A percentile compares a stretch with the other conserved stretches of the same genome.
Conservation (phyloP, 1,140 invertebrate species). For the Saccostrea cuccullata region DNA sequence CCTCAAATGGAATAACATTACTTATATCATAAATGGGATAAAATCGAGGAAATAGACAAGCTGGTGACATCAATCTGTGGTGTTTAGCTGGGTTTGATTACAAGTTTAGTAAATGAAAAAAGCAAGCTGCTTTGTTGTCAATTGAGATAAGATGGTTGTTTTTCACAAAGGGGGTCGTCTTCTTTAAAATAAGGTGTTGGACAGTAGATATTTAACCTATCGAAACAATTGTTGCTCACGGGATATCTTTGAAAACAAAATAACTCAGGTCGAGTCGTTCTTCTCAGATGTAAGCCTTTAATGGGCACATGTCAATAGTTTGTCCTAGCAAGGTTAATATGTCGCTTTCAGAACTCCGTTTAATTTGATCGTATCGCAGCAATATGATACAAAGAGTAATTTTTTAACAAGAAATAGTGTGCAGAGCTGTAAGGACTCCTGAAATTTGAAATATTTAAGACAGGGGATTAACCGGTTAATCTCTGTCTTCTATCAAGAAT, state of each 20-base stretch:
- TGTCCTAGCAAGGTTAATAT: slow-evolving; percentile 26
- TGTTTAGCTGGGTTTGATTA: neutral
- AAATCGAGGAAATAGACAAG: too few relatives aligned
- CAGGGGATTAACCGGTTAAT: slow-evolving; percentile 19
- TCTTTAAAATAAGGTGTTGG: neutral
- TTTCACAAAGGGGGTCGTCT: neutral
- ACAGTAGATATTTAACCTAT: neutral
- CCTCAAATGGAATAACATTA: too few relatives aligned
- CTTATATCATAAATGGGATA: too few relatives aligned
- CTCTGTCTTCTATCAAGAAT: neutral
- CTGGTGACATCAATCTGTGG: neutral
- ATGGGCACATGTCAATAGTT: slow-evolving; percentile 17
- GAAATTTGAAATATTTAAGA: neutral
- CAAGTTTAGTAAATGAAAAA: neutral
- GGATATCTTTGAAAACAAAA: neutral
- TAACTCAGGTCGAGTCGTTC: slow-evolving; percentile 16
- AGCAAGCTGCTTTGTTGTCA: neutral
- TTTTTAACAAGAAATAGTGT: slow-evolving; percentile 12
- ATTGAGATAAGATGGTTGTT: neutral
- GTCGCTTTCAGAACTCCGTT: neutral
- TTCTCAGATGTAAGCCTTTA: neutral
- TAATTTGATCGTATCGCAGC: slow-evolving; percentile 18
- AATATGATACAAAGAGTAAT: slow-evolving; percentile 21
- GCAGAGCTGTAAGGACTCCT: neutral
- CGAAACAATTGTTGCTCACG: slow-evolving; percentile 21